Evolutionary conservation across 35 echinoderm and acorn worm genomes (phyloP), one percentile per base, ranked within the genome.

Genomic region (Holothuria glaberrima): DNA sequence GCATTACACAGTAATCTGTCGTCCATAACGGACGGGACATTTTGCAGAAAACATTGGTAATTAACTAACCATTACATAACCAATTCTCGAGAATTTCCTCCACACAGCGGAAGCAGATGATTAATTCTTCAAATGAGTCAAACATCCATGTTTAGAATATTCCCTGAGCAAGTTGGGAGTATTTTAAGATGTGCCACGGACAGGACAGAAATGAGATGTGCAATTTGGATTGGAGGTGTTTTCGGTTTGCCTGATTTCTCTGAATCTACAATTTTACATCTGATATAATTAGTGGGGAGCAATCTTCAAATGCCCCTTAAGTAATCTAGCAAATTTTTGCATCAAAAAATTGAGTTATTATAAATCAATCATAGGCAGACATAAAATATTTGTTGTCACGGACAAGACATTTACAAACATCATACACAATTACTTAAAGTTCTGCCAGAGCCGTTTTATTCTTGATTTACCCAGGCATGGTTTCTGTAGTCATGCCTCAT

Each of bases 181-280:
- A 59, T 59, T 59, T 59, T 59, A 59, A 59, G 12, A 59, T n/a
- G n/a, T n/a, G n/a, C n/a, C n/a, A n/a, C n/a, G n/a, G n/a, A n/a
- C n/a, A 21, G 21, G 21, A 59, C 21, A 59, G 58, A 59, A 13
- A 21, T 59, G 21, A 13, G 12, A 59, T 59, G 12, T 13, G 12
- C 21, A 59, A n/a, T 59, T 21, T 59, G 58, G 12, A 59, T 59
- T 59, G 58, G 21, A 59, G 58, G 12, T 59, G 58, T 59, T 59
- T 59, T 59, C 12, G 12, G 12, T 59, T 59, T 21, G 58, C 58
- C 58, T 59, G 58, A 59, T 59, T 59, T 59, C 58, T 59, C 58
- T 59, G 58, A 59, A 59, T 59, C 58, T 59, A 59, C 58, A 59
- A 59, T 59, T 59, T 59, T 59, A 59, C 58, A 59, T 59, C 58